Percentiles rank a stretch among this genome's conserved stretches.
Conservation (phyloP, 92 coral and sea anemone species). For the Plumapathes pennacea region DNA sequence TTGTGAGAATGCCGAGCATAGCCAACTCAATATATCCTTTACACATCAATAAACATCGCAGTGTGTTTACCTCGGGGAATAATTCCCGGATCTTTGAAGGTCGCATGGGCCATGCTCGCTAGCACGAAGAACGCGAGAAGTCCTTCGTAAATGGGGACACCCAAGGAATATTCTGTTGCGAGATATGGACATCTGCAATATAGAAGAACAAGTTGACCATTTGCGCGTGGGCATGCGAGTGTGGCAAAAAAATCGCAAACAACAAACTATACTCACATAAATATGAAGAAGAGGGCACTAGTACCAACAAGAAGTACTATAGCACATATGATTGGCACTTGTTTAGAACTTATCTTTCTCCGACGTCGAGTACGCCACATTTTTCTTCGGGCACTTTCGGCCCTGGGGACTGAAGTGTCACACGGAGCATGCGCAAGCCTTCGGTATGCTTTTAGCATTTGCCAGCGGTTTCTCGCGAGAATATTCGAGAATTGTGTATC, state of each 20-base stretch:
- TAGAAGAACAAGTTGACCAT: conserved; percentile 7
- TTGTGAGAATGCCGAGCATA: no score
- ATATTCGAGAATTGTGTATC: no score
- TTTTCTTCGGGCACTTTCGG: conserved; percentile 34
- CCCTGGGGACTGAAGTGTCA: neutral
- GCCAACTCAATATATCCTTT: no score
- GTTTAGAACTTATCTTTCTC: conserved; percentile 69
- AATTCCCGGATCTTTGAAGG: conserved; percentile 92
- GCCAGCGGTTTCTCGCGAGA: conserved; percentile 66
- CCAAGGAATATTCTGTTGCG: conserved; percentile 62
- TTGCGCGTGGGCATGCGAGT: conserved; percentile 42
- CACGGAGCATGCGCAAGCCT: no score
- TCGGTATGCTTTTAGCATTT: no score
- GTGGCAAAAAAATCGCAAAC: conserved; percentile 16
- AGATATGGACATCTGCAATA: conserved; percentile 88
- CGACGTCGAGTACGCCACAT: conserved; percentile 78
- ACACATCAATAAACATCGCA: neutral
- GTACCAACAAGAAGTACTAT: conserved; percentile 86
- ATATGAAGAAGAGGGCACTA: conserved; percentile 83
- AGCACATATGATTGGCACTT: conserved; percentile 91
- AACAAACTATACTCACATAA: conserved; percentile 70
- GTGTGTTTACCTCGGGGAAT: conserved; percentile 79
- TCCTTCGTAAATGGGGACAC: conserved; percentile 85
- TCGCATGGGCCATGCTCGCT: conserved; percentile 92
- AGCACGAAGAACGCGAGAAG: conserved; percentile 78